Evolutionary conservation across 1,140 invertebrate genomes (phyloP), one percentile per base, ranked within the genome.

Genomic region (Latrodectus geometricus): DNA sequence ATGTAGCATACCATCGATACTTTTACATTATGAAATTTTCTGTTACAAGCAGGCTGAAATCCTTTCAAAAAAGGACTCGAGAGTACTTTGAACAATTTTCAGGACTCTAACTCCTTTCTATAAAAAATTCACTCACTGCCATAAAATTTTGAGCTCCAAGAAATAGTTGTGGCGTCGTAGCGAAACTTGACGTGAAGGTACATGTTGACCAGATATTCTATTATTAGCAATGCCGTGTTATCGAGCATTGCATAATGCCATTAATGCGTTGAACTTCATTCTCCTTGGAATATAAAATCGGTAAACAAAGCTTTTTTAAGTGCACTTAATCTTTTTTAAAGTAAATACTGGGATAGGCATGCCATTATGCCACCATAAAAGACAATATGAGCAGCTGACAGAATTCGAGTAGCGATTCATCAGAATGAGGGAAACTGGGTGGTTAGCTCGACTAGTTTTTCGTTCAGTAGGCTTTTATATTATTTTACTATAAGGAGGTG

Each of bases 161-260:
- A 35, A 17, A 74, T n/a, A 49, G 9, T 35, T 35, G 35, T 35
- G 35, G 35, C 1, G 5, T 35, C 35, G 35, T 35, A 35, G 5
- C 72, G 7, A 74, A 74, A 74, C 72, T 74, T 74, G 72, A 12
- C 4, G 14, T 17, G 35, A 49, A 74, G 14, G 35, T 74, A 49
- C 48, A 35, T 17, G 8, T 52, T 35, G 9, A n/a, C 12, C 8
- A 49, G 12, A 52, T 17, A 50, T 49, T 35, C 0, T 8, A 74
- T 74, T 5, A 74, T 74, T 74, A 17, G 14, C 49, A 74, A 49
- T 52, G 48, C 49, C 49, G 72, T 12, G 7, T 50, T 11, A 74
- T 74, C 49, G n/a, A n/a, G n/a, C n/a, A n/a, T n/a, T n/a, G n/a
- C 2, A 0, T 74, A 74, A 52, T 48, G 4, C 15, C 49, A 49